Evolutionary conservation across 2,797 vertebrate genomes (phyloP), one percentile per base, ranked within the genome.

Genomic region (Crax fasciolata): DNA sequence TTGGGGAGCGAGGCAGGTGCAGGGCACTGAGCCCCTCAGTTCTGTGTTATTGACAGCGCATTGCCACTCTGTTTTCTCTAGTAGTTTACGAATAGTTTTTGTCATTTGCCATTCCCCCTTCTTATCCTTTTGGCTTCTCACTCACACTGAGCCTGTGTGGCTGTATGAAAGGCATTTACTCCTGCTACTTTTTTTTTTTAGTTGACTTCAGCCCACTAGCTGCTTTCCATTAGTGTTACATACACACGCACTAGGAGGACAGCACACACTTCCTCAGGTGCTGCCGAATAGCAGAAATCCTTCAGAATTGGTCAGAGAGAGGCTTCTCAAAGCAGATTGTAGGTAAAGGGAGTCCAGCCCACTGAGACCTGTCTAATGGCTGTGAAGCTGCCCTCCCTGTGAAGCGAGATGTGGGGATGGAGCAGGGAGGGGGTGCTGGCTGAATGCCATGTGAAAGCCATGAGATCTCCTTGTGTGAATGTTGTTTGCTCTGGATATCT

Each of bases 161-260:
- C 93, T 96, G 79, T 90, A 96, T 94, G 96, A 96, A 98, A 98
- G 96, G 93, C 87, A 97, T 97, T 97, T 97, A 96, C 96, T 97
- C 79, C 74, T 91, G 46, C 91, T 96, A 74, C 75, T 80, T 93
- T 89, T 89, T 91, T 89, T 90, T 75, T 61, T 54, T 51, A 84
- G 49, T 77, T 20, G 0, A 71, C 71, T 89, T 93, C 84, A 92
- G 43, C 74, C 93, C 65, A 74, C 78, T 97, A 98, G 96, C 96
- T 97, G 97, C 95, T 98, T 96, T 95, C 87, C 84, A 97, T 97
- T 97, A 97, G 81, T 77, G 78, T 84, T 94, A 85, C 90, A 94
- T 90, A 96, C 78, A 92, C 62, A 32, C 88, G 30, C 83, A 21
- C 88, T 84, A 44, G 90, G 86, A 97, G 94, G 87, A 87, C 85